Conservation (phyloP, 2,888 invertebrate species). For the Volucella bombylans region DNA sequence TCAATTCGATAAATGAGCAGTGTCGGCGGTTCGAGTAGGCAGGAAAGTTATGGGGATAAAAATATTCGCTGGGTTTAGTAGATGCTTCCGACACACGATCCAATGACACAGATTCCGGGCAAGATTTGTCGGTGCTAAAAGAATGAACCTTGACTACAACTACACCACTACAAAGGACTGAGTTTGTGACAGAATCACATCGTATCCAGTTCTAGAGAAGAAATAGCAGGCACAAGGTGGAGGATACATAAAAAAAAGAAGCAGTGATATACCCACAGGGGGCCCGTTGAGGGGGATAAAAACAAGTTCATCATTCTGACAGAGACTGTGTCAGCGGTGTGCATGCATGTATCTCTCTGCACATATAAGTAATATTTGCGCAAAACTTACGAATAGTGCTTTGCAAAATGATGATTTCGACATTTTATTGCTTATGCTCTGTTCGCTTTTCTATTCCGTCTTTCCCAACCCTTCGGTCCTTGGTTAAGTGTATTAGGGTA, state of each 20-base stretch:
- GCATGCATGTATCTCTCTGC: neutral
- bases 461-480: neutral
- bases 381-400: neutral
- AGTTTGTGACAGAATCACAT: conserved; percentile 29
- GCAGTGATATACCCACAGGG: neutral
- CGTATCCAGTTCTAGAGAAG: neutral
- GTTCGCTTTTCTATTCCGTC: conserved; percentile 9
- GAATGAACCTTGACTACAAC: conserved; percentile 3
- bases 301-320: conserved; percentile 33
- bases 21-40: neutral
- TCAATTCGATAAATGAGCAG: conserved; percentile 38
- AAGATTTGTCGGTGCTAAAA: neutral
- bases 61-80: conserved; percentile 2
- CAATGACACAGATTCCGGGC: conserved; percentile 45
- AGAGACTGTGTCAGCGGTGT: neutral
- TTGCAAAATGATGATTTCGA: conserved; percentile 31
- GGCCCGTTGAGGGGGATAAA: neutral
- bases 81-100: conserved; percentile 35
- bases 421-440: conserved; percentile 24
- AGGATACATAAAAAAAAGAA: neutral
- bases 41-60: neutral
- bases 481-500: neutral
- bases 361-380: conserved; percentile 11
- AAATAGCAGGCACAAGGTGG: too few species aligned
- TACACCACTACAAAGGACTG: conserved; percentile 18